phyloP scores from a whole-genome alignment of 1,140 invertebrate species.

The Anoplolepis gracilipes region DNA sequence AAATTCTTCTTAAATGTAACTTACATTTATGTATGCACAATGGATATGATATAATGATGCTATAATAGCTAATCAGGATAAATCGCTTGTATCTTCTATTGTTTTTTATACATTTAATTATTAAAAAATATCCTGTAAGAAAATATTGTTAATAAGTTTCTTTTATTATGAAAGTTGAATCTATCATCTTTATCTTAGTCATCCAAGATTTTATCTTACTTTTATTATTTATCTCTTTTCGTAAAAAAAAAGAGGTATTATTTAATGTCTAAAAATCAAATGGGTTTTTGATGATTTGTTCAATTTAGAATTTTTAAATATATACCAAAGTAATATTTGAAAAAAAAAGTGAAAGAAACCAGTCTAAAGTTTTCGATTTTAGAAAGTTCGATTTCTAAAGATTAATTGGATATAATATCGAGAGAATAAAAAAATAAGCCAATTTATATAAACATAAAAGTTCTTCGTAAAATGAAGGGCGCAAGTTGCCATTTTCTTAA shows the following conservation, averaged over 20 bases:
- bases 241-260: neutral
- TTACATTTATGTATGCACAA: neutral
- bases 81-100: neutral
- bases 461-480: neutral
- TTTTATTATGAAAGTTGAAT: constrained; percentile 3
- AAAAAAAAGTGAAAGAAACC: too few species aligned
- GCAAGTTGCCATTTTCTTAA: constrained; percentile 38
- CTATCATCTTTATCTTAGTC: neutral
- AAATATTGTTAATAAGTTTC: neutral
- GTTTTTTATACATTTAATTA: too few species aligned
- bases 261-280: neutral
- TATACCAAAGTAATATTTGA: too few species aligned
- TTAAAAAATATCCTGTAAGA: neutral
- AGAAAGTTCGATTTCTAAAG: too few species aligned
- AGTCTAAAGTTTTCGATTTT: too few species aligned
- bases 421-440: neutral
- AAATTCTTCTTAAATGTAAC: neutral
- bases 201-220: neutral
- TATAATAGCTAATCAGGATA: neutral
- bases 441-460: constrained; percentile 6
- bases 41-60: neutral
- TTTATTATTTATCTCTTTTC: neutral
- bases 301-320: too few species aligned
- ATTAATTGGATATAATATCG: too few species aligned
- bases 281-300: too few species aligned